Conservation (phyloP, 2,797 vertebrate species). For the Phrynocephalus guinanensis region DNA sequence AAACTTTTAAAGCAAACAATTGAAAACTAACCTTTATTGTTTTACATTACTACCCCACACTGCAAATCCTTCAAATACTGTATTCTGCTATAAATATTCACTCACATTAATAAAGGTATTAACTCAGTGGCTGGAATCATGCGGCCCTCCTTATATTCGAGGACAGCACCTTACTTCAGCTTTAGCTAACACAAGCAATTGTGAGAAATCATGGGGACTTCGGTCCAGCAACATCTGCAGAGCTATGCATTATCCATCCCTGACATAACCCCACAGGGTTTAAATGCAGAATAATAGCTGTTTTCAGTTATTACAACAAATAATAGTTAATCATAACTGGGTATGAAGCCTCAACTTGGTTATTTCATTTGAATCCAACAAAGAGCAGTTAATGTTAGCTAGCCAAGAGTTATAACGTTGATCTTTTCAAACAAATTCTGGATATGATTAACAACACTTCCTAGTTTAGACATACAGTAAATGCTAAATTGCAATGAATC, state of each 20-base stretch:
- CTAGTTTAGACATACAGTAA: background rate
- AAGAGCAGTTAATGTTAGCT: background rate
- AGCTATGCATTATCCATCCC: background rate
- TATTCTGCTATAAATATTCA: constrained; percentile 21
- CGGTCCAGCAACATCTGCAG: background rate
- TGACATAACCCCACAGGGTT: background rate
- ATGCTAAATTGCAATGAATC: background rate
- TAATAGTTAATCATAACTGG: background rate
- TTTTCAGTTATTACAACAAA: background rate
- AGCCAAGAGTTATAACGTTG: background rate
- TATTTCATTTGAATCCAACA: background rate
- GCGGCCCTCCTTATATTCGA: background rate
- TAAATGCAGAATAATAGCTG: constrained; percentile 23
- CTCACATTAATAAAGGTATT: background rate
- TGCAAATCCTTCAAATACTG: constrained; percentile 28
- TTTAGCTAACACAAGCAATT: background rate
- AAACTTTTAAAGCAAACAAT: constrained; percentile 25
- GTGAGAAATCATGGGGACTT: background rate
- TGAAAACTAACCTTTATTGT: constrained; percentile 34
- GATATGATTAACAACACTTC: background rate
- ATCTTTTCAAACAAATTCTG: background rate
- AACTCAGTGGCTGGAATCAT: background rate
- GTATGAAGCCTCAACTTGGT: background rate
- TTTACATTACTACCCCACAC: constrained; percentile 1
- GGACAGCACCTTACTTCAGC: background rate